A percentile compares a stretch with the other conserved stretches of the same genome.
phyloP scores from a whole-genome alignment of 2,888 invertebrate species.

The Piscicola geometra region DNA sequence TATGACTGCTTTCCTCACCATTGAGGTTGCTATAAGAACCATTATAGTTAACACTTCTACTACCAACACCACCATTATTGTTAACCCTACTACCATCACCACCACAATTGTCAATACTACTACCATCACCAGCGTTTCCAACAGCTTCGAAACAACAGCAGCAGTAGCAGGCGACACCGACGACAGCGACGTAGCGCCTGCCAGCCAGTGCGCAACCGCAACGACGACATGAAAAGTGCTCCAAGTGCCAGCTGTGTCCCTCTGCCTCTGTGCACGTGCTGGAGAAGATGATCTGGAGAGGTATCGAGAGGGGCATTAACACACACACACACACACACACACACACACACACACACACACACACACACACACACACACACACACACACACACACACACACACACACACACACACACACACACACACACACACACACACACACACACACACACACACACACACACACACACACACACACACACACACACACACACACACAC shows the following conservation, averaged over 20 bases:
- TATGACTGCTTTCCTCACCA: neutral
- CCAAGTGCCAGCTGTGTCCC: constrained; percentile 97
- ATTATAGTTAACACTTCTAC: neutral
- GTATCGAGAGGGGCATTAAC: neutral
- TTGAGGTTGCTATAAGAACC: neutral
- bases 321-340: constrained; percentile 30
- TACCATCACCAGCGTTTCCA: neutral
- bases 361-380: constrained; percentile 20
- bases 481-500: constrained; percentile 13
- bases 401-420: constrained; percentile 15
- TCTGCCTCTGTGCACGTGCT: constrained; percentile 99
- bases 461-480: too few species aligned
- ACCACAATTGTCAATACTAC: neutral
- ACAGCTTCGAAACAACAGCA: constrained; percentile 80
- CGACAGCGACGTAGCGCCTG: constrained; percentile 92
- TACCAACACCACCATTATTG: neutral
- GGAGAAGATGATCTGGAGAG: constrained; percentile 81
- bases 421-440: constrained; percentile 29
- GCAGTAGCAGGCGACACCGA: constrained; percentile 81
- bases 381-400: constrained; percentile 20
- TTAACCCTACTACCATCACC: neutral
- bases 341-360: constrained; percentile 28
- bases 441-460: constrained; percentile 10
- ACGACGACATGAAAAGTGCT: constrained; percentile 95
- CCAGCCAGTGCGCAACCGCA: constrained; percentile 91